A percentile compares a stretch with the other conserved stretches of the same genome.
phyloP scores from a whole-genome alignment of 2,113 vertebrate species.

The Sinocyclocheilus grahami region DNA sequence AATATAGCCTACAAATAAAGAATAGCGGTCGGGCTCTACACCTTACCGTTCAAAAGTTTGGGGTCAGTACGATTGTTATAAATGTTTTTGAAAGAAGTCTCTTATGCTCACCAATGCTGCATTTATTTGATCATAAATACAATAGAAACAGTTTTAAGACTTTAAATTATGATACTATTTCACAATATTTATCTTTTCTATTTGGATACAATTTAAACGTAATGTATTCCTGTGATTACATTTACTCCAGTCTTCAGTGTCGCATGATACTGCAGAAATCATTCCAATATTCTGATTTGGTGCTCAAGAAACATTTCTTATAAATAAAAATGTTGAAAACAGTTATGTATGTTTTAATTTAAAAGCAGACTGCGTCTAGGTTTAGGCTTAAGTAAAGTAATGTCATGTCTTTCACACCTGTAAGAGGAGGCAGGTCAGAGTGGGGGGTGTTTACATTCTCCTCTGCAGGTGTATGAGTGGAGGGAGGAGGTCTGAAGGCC shows the following conservation, averaged over 20 bases:
- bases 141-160: background rate
- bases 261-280: background rate
- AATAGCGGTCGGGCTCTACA: background rate
- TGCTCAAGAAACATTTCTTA: background rate
- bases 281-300: background rate
- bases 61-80: background rate
- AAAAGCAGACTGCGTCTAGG: no score
- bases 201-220: background rate
- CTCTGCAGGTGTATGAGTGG: slow-evolving; percentile 78
- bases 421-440: slow-evolving; percentile 88
- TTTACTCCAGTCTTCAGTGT: background rate
- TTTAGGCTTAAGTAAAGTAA: background rate
- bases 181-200: background rate
- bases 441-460: slow-evolving; percentile 78
- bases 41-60: background rate
- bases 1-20: no score
- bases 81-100: background rate
- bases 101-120: background rate
- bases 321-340: background rate
- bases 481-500: slow-evolving; percentile 75
- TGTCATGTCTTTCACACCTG: slow-evolving; percentile 74
- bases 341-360: background rate
- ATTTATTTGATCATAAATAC: background rate
- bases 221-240: background rate
- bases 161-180: background rate